phyloP scores from a whole-genome alignment of 2,888 invertebrate species.

The Acleris emargana region DNA sequence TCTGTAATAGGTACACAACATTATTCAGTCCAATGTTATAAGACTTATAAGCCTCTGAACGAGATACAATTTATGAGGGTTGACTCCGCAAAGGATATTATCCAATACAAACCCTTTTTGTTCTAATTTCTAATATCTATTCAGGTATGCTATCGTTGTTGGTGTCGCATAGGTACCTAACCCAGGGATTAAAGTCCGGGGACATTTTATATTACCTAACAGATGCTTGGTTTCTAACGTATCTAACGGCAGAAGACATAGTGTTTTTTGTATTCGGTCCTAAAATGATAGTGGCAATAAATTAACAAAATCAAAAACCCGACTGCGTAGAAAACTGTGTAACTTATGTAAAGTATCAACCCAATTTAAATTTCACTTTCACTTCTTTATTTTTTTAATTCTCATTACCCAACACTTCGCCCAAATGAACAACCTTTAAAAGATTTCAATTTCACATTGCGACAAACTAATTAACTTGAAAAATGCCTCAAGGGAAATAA shows the following conservation, averaged over 20 bases:
- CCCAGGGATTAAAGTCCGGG: not conserved
- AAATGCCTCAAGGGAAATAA: constrained; percentile 32
- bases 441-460: constrained; percentile 19
- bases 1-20: not conserved
- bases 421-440: constrained; percentile 5
- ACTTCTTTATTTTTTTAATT: not conserved
- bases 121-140: constrained; percentile 22
- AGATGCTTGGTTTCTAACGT: not conserved
- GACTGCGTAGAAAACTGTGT: too few relatives aligned
- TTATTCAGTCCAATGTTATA: constrained; percentile 7
- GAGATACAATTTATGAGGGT: constrained; percentile 20
- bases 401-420: not conserved
- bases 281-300: too few relatives aligned
- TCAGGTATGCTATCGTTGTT: constrained; percentile 7
- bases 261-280: too few relatives aligned
- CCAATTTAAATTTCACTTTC: too few relatives aligned
- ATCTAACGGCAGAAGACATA: too few relatives aligned
- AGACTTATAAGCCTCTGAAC: constrained; percentile 14
- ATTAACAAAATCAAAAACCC: too few relatives aligned
- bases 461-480: constrained; percentile 22
- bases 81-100: constrained; percentile 4
- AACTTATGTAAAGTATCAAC: too few relatives aligned
- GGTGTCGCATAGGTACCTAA: not conserved
- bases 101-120: constrained; percentile 15
- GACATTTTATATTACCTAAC: not conserved